Base-by-base conservation (phyloP, 2,888 invertebrate genomes). In the Eutolmus rufibarbis region DNA sequence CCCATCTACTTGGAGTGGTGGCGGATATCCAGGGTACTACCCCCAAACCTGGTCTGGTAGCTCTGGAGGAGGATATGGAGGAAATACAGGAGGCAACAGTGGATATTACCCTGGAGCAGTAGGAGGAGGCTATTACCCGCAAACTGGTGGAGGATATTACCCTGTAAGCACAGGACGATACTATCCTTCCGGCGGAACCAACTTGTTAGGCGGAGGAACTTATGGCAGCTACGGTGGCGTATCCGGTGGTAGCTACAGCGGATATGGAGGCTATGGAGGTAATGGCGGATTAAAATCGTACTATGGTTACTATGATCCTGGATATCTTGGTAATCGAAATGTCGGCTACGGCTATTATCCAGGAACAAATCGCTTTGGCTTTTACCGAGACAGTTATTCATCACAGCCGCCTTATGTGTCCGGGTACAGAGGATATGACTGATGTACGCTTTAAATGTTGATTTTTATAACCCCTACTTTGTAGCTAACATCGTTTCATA, bases 241-340 rank as follows among this genome's bases (percentile, higher is more conserved):
- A 4, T 87, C 87, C 86, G 90, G 87, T 74, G 89, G 84, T 40
- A 86, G 88, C 19, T 88, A 87, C 66, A 77, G 87, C 16, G 91
- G 91, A 31, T 93, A 92, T 85, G 93, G 92, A 4, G 94, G 95
- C 4, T 94, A 95, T 89, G 94, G 94, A 87, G 95, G 95, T 89
- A 94, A 94, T 91, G 95, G 95, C 51, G 95, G 95, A 31, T 90
- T 94, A 0, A 92, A 91, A 82, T 94, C 95, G 46, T 95, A 95
- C 90, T 93, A 93, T 77, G 95, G 95, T 8, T 95, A 95, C 91
- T 94, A 93, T 90, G 94, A 93, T 90, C 94, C 94, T 0, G 91
- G 91, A 89, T 94, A 95, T 89, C 92, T 92, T 90, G 94, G 94
- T 7, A 93, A 92, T 43, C 93, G 94, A 85, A 94, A 95, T 91